These are phyloP conservation scores for Clinocottus analis DNA, from an alignment of 2,113 vertebrate genomes.

Conservation along the genomic window DNA sequence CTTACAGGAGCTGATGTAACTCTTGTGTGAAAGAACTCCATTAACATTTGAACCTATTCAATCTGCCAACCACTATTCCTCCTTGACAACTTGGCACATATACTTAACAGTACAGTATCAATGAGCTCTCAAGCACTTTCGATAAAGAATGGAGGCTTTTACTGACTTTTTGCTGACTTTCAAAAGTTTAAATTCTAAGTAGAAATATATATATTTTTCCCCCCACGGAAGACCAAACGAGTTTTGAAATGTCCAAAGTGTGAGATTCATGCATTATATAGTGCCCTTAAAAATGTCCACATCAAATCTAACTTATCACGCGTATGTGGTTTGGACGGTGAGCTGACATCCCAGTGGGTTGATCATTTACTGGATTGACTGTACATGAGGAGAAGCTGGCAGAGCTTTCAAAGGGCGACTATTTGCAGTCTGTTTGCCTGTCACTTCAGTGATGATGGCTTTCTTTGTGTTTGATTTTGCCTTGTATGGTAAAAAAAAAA, in stretches of 20 bases:
- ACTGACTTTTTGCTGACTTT: constrained; percentile 38
- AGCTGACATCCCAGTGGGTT: not conserved
- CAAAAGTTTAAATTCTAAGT: constrained; percentile 21
- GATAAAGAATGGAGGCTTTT: constrained; percentile 16
- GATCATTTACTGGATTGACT: constrained; percentile 2
- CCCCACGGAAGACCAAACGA: not conserved
- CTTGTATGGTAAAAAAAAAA: not conserved
- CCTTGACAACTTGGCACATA: constrained; percentile 18
- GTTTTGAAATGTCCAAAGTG: not conserved
- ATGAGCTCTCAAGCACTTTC: constrained; percentile 15
- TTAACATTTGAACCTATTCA: constrained; percentile 46
- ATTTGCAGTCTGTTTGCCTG: not conserved
- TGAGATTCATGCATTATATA: not conserved
- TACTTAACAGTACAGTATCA: constrained; percentile 5
- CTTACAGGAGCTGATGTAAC: constrained; percentile 5
- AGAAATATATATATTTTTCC: not conserved
- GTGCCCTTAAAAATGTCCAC: not conserved
- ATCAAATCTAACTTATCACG: not conserved
- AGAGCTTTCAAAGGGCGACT: not conserved
- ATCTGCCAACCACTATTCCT: constrained; percentile 22
- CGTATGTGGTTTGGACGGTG: not conserved
- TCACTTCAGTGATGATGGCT: not conserved
- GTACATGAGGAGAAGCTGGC: constrained; percentile 17
- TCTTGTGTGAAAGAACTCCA: constrained; percentile 36
- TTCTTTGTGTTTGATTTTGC: not conserved